Conservation (phyloP, 2,888 invertebrate genomes). For the Drosophila diplacantha region DNA sequence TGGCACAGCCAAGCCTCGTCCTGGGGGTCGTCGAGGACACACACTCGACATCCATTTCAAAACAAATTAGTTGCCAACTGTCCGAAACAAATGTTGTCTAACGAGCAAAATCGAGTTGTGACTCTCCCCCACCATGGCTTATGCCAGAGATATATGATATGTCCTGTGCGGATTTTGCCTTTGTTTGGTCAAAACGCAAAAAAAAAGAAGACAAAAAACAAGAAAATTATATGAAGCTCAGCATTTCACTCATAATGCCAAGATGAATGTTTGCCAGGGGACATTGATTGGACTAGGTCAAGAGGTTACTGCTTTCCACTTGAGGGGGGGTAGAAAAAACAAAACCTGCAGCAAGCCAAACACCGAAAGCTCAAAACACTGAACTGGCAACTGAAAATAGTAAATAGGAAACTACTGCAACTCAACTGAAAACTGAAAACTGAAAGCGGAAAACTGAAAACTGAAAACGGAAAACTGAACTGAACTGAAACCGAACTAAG, state of each 20-base stretch:
- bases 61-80: slow-evolving; percentile 70
- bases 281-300: slow-evolving; percentile 66
- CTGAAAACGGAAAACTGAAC: slow-evolving; percentile 28
- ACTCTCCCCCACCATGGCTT: neutral
- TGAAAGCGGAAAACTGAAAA: slow-evolving; percentile 33
- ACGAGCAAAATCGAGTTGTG: slow-evolving; percentile 38
- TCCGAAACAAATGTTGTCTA: slow-evolving; percentile 67
- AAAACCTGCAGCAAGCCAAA: slow-evolving; percentile 49
- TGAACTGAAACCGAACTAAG: slow-evolving; percentile 50
- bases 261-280: slow-evolving; percentile 11
- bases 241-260: slow-evolving; percentile 59
- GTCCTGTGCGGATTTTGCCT: slow-evolving; percentile 3
- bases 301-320: slow-evolving; percentile 54
- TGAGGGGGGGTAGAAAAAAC: slow-evolving; percentile 13
- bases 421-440: slow-evolving; percentile 23
- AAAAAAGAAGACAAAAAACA: neutral
- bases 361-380: slow-evolving; percentile 26
- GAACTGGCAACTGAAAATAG: slow-evolving; percentile 21
- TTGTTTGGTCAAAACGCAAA: slow-evolving; percentile 11
- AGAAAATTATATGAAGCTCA: slow-evolving; percentile 51
- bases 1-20: slow-evolving; percentile 17
- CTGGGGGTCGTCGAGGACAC: slow-evolving; percentile 28
- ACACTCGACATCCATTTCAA: slow-evolving; percentile 43
- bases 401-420: slow-evolving; percentile 23
- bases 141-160: slow-evolving; percentile 13